Evolutionary conservation across 2,113 vertebrate genomes (phyloP), one percentile per base, ranked within the genome.

Genomic region (Bostrychus sinensis): DNA sequence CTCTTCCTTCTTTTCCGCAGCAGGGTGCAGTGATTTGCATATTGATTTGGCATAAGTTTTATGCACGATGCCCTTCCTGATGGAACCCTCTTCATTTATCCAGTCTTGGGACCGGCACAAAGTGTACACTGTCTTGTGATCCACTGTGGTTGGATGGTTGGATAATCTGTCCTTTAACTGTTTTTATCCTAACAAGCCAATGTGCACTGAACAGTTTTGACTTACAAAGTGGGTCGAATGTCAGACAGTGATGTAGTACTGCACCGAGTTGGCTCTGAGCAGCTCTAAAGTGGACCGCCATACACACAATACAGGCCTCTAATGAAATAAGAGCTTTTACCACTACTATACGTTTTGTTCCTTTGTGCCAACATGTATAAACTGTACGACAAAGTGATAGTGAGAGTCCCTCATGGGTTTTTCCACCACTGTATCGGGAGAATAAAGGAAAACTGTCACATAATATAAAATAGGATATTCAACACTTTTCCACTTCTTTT

Each of bases 261-360:
- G 19, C 54, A 16, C 13, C 19, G 61, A 42, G 53, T 54, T 9
- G 39, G 32, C 38, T 23, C 19, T 16, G 5, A 23, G 2, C 17
- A 19, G 28, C 41, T 10, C 43, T 38, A n/a, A 38, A 41, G 58
- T 34, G 43, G 11, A 23, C 5, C 30, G 7, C 46, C n/a, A n/a
- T 32, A 68, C 56, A 51, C 26, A 23, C 34, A 57, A 43, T 41
- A n/a, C 39, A 60, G 51, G 22, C 38, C 32, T 36, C 22, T 48
- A 32, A 62, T 66, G 56, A 66, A 79, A 66, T 63, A 71, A 53
- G 56, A 59, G 45, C 42, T 51, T 73, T 66, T 43, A 57, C 55
- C 43, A 51, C n/a, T 36, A 56, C 55, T 60, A 34, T 58, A 69
- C 19, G 57, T 75, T 70, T 63, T 59, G 25, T 65, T 60, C 39